A percentile compares a stretch with the other conserved stretches of the same genome.
Evolutionary conservation across 2,113 vertebrate species (phyloP).

Genomic region (Halcyon senegalensis): DNA sequence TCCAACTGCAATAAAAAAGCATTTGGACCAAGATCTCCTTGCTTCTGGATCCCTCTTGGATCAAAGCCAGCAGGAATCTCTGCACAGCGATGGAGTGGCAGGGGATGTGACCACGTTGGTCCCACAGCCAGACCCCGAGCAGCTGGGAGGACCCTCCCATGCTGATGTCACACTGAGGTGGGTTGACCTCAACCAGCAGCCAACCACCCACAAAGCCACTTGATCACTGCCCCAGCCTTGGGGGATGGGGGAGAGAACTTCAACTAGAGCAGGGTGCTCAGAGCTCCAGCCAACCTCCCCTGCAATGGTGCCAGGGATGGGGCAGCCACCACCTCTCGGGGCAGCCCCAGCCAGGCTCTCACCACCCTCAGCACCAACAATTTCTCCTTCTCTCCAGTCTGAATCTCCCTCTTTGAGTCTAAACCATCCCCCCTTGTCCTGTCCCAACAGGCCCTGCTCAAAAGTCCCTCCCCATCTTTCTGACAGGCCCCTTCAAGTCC

Average conservation of each 20-base stretch:
- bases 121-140: background rate
- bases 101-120: background rate
- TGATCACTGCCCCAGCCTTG: background rate
- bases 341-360: too few species aligned
- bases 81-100: background rate
- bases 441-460: too few species aligned
- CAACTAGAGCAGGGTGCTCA: background rate
- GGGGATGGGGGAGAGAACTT: background rate
- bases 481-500: too few species aligned
- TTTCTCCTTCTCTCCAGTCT: too few species aligned
- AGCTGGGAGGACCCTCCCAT: background rate
- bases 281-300: background rate
- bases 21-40: background rate
- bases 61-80: rapidly evolving
- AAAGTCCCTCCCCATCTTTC: too few species aligned
- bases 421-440: too few species aligned
- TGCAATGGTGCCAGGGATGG: too few species aligned
- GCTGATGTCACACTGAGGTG: background rate
- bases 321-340: too few species aligned
- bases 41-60: background rate
- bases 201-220: background rate
- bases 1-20: background rate
- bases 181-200: background rate
- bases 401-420: too few species aligned
- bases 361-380: too few species aligned